Evolutionary conservation across 2,888 invertebrate genomes (phyloP).

Genomic region (Melinaea menophilus): DNA sequence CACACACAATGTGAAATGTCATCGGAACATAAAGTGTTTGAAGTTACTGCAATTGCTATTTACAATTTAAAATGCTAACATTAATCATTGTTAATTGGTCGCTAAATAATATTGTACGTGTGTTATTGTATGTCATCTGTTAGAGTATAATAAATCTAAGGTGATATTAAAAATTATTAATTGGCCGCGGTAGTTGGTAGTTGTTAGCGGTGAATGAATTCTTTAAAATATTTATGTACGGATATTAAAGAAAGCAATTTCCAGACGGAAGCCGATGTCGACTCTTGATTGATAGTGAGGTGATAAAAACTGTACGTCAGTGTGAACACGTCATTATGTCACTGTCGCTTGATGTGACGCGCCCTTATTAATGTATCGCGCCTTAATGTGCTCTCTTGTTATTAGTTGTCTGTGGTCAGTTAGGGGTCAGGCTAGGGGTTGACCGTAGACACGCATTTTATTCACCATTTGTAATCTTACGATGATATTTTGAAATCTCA

Average conservation of each 20-base stretch:
- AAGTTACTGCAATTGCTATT: conserved; percentile 59
- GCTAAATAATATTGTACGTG: conserved; percentile 36
- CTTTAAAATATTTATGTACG: conserved; percentile 3
- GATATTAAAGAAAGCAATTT: conserved; percentile 50
- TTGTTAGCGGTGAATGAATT: background rate
- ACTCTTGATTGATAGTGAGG: conserved; percentile 63
- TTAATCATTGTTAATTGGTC: conserved; percentile 61
- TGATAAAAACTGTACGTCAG: conserved; percentile 67
- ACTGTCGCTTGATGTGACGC: conserved; percentile 43
- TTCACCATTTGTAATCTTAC: background rate
- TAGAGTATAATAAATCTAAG: conserved; percentile 10
- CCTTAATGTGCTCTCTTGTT: conserved; percentile 49
- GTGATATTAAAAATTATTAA: background rate
- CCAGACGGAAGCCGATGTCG: conserved; percentile 64
- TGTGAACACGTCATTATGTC: conserved; percentile 69
- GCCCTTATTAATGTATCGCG: conserved; percentile 63
- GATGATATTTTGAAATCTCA: background rate
- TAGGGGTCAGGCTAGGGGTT: conserved; percentile 11
- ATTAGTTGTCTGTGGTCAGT: conserved; percentile 53
- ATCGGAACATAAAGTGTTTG: conserved; percentile 48
- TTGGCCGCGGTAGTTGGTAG: background rate
- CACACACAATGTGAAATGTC: conserved; percentile 43
- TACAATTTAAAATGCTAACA: conserved; percentile 51
- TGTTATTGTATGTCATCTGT: conserved; percentile 16
- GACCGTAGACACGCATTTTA: background rate